Base-by-base conservation (phyloP, 2,797 vertebrate genomes). In the Ispidina lecontei region DNA sequence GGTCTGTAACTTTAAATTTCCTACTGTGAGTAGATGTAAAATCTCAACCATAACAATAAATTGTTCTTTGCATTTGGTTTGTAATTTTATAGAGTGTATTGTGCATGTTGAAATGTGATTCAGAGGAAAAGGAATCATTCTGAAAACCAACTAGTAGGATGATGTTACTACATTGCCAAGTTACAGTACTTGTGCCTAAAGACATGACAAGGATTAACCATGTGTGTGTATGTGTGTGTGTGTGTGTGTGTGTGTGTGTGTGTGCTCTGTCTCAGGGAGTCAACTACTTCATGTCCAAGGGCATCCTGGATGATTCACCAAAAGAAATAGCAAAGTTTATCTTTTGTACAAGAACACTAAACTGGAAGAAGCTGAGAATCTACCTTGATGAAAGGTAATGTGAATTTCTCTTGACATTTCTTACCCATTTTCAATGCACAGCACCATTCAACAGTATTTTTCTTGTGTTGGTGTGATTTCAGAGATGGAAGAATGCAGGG, bases 291-390 rank as follows among this genome's bases (percentile, higher is more conserved):
- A 99, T 99, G 98, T 99, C 98, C 96, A 99, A 98, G 97, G 98
- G 98, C 82, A 99, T 99, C 95, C 96, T 99, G 55, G 97, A 98
- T 12, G 99, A 99, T 98, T 98, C 99, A 35, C 98, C 99, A 14
- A 99, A 98, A 93, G 99, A 99, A 98, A 98, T 99, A 96, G 99
- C 99, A 58, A 99, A 99, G 92, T 99, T 99, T 97, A 99, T 99
- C 96, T 99, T 99, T 97, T 99, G 98, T 96, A 99, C 99, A 65
- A 98, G 99, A 97, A 98, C 98, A 87, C 98, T 99, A 94, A 99
- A 99, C 96, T 99, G 99, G 99, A 99, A 99, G 98, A 99, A 99
- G 98, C 97, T 99, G 94, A 98, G 99, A 97, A 98, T 99, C 96
- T 99, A 99, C 96, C 98, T 99, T 94, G 99, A 99, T 96, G 98